These are phyloP conservation scores for Gadus macrocephalus DNA, from an alignment of 2,113 vertebrate genomes.

Conservation along the genomic window DNA sequence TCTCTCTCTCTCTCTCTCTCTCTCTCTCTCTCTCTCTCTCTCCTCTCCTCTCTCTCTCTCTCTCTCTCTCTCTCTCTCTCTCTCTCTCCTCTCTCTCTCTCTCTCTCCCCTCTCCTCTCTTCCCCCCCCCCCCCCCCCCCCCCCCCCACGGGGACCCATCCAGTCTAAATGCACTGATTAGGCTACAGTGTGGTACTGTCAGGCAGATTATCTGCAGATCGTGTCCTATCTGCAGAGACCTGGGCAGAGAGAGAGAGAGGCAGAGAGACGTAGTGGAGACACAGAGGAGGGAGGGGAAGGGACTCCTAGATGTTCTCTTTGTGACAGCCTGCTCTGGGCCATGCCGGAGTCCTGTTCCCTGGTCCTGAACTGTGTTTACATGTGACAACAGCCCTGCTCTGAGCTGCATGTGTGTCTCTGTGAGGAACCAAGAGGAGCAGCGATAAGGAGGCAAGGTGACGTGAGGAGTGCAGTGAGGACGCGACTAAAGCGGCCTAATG, in stretches of 20 bases:
- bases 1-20: slow-evolving; percentile 62
- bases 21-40: slow-evolving; percentile 11
- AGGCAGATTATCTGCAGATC: slow-evolving; percentile 95
- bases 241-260: slow-evolving; percentile 65
- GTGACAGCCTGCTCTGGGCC: slow-evolving; percentile 90
- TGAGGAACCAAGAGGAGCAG: slow-evolving; percentile 11
- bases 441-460: background rate
- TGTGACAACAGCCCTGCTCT: slow-evolving; percentile 39
- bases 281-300: slow-evolving; percentile 51
- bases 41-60: background rate
- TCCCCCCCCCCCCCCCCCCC: slow-evolving; percentile 66
- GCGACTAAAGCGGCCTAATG: slow-evolving; percentile 32
- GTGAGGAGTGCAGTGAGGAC: background rate
- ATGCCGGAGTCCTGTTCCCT: slow-evolving; percentile 66
- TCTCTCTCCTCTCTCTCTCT: slow-evolving; percentile 55
- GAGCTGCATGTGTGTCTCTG: slow-evolving; percentile 10
- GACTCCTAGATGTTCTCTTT: slow-evolving; percentile 90
- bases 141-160: slow-evolving; percentile 83
- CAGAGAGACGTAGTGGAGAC: slow-evolving; percentile 47
- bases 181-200: slow-evolving; percentile 90
- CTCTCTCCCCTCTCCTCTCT: slow-evolving; percentile 5
- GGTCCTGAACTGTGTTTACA: slow-evolving; percentile 42
- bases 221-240: slow-evolving; percentile 91
- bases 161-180: slow-evolving; percentile 92
- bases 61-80: slow-evolving; percentile 35